Percentiles rank a stretch among this genome's conserved stretches.
These are phyloP conservation scores for Ophiothrix spiculata DNA, from an alignment of 35 echinoderm and acorn worm genomes.

Conservation along the genomic window DNA sequence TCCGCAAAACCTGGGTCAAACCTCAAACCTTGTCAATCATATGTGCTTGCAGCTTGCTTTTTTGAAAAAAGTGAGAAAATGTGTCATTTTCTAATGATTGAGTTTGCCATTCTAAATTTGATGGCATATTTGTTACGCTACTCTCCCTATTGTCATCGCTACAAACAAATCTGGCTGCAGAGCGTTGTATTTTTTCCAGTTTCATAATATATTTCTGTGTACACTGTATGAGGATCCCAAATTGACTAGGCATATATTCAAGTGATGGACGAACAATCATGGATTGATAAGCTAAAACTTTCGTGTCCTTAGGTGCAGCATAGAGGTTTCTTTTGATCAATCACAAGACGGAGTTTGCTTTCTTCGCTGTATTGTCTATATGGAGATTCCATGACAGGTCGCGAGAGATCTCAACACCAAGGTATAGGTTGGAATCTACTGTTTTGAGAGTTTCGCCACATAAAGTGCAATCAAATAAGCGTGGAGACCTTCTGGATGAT, in stretches of 20 bases:
- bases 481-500: neutral
- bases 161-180: neutral
- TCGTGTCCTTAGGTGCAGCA: neutral
- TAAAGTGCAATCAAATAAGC: neutral
- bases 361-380: neutral
- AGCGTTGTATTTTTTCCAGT: conserved; percentile 7
- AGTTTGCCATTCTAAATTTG: neutral
- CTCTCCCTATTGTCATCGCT: neutral
- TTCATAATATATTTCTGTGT: neutral
- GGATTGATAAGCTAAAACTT: neutral
- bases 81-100: too few species aligned
- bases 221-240: neutral
- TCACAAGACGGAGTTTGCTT: neutral
- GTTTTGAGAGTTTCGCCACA: neutral
- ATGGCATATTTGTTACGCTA: neutral
- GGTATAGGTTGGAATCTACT: neutral
- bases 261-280: neutral
- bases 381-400: neutral
- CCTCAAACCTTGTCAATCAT: too few species aligned
- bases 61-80: too few species aligned
- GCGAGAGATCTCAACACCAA: conserved; percentile 1
- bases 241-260: neutral
- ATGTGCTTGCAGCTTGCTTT: too few species aligned
- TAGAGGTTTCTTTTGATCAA: neutral
- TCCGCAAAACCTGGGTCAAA: too few species aligned